A percentile compares a stretch with the other conserved stretches of the same genome.
Conservation (phyloP, 2,113 vertebrate genomes). For the Canis aureus region DNA sequence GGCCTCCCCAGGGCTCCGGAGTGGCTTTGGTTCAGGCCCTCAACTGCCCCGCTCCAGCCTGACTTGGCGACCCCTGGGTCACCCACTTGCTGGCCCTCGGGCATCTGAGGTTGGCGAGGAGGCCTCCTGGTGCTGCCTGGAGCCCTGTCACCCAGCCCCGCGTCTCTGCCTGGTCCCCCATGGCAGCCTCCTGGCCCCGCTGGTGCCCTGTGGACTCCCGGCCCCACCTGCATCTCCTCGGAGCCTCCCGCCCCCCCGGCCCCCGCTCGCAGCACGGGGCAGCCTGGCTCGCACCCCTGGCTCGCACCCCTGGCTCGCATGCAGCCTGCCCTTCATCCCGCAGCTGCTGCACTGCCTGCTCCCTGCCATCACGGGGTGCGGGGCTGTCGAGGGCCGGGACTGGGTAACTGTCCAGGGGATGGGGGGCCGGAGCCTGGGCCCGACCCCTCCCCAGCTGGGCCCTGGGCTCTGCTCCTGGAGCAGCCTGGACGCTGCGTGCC, state of each 20-base stretch:
- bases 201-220: background rate
- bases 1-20: background rate
- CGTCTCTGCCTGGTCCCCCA: background rate
- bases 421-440: too few relatives aligned
- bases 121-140: background rate
- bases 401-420: background rate
- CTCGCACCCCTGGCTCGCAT: too few relatives aligned
- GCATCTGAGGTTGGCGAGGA: background rate
- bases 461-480: too few relatives aligned
- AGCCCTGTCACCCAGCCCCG: background rate
- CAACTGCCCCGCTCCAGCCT: background rate
- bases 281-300: too few relatives aligned
- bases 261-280: too few relatives aligned
- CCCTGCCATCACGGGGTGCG: too few relatives aligned
- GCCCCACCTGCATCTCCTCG: too few relatives aligned
- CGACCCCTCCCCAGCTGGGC: too few relatives aligned
- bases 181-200: rapidly evolving
- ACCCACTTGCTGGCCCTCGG: background rate
- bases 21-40: background rate
- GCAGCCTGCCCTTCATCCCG: too few relatives aligned
- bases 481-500: too few relatives aligned
- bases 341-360: too few relatives aligned
- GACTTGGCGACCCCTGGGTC: background rate
- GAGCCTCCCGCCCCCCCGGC: too few relatives aligned
- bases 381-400: background rate